These are phyloP conservation scores for Fragum sueziense DNA, from an alignment of 2,888 invertebrate genomes.

Conservation along the genomic window DNA sequence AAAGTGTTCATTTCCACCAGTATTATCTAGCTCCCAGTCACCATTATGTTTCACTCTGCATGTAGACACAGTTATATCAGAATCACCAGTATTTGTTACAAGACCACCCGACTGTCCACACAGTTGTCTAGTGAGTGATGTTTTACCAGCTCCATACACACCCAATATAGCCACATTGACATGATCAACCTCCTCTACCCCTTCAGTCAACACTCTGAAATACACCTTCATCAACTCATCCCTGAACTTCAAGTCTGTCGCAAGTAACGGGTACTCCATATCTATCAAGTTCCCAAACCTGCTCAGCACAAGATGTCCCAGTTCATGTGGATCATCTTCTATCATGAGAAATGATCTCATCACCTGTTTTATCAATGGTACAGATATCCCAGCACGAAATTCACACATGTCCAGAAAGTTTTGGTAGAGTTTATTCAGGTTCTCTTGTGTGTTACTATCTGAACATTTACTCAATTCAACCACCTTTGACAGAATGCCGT, in stretches of 20 bases:
- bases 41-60: neutral
- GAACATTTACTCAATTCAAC: no score
- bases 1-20: neutral
- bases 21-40: neutral
- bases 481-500: no score
- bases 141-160: neutral
- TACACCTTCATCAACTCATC: neutral
- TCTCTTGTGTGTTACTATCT: neutral
- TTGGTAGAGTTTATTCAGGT: neutral
- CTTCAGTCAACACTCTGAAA: neutral
- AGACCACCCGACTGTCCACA: neutral
- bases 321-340: neutral
- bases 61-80: neutral
- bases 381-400: slow-evolving; percentile 5
- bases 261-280: neutral
- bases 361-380: neutral
- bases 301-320: neutral
- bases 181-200: neutral
- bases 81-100: neutral
- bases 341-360: neutral
- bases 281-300: neutral
- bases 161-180: neutral
- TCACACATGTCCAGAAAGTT: neutral
- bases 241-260: neutral
- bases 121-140: neutral